Conservation (phyloP, 2,113 vertebrate species). For the Saimiri boliviensis region DNA sequence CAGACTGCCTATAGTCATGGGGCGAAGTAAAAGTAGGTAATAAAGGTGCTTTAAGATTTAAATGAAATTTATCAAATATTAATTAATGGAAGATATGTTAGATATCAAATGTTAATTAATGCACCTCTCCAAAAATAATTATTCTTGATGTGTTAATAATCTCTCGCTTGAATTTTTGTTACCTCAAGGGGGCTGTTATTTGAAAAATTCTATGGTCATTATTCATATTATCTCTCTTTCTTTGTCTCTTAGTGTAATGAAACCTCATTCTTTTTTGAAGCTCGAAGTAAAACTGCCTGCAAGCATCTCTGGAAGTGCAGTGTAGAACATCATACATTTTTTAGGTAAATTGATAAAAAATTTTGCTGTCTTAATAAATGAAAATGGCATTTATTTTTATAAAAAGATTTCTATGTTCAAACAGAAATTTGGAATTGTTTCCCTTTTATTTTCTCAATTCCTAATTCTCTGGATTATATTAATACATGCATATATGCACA, state of each 20-base stretch:
- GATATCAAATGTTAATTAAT: too few relatives aligned
- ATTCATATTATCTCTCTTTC: neutral
- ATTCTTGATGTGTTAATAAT: neutral
- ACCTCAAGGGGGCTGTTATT: neutral
- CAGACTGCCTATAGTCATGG: neutral
- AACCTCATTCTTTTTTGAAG: constrained; percentile 95
- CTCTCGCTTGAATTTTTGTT: neutral
- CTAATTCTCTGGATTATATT: neutral
- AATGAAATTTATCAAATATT: neutral
- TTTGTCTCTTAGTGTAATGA: constrained; percentile 88
- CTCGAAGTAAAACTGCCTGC: constrained; percentile 87
- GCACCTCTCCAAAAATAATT: neutral
- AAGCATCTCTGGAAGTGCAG: constrained; percentile 95
- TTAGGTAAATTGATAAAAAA: constrained; percentile 84
- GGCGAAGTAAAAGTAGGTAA: neutral
- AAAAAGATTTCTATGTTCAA: neutral
- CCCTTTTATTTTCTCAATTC: neutral
- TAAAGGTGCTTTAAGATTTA: neutral
- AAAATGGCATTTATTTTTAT: neutral
- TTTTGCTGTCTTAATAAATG: neutral
- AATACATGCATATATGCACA: neutral
- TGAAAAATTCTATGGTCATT: neutral
- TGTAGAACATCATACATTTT: constrained; percentile 93
- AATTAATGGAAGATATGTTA: neutral
- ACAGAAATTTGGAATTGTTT: constrained; percentile 8